Evolutionary conservation across 2,113 vertebrate species (phyloP).

Genomic region (Chroicocephalus ridibundus): DNA sequence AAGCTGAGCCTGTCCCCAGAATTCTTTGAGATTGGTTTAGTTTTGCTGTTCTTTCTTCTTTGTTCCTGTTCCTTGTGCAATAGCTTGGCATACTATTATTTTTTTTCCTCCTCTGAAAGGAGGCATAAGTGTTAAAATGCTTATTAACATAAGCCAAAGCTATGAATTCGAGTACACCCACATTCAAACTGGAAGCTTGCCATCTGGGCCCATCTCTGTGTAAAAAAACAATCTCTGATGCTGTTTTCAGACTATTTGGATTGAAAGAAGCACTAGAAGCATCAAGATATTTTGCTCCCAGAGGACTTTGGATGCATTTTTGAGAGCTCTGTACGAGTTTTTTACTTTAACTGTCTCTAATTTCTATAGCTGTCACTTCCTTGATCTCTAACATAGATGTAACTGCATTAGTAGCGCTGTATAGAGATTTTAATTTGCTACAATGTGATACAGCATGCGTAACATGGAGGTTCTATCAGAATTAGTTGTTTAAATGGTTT

Average conservation of each 20-base stretch:
- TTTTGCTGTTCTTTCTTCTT: background rate
- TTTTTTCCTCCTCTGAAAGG: background rate
- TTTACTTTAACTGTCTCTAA: background rate
- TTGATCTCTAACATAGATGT: background rate
- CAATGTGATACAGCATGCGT: background rate
- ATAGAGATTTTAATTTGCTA: background rate
- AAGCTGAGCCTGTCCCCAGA: background rate
- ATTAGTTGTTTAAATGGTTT: background rate
- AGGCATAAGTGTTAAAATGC: slow-evolving; percentile 7
- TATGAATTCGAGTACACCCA: background rate
- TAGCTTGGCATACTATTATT: background rate
- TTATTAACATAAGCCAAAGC: background rate
- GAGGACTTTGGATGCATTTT: background rate
- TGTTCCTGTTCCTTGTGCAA: background rate
- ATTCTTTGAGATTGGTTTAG: background rate
- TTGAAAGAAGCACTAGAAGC: background rate
- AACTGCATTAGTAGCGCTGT: background rate
- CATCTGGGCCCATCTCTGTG: background rate
- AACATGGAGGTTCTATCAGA: background rate
- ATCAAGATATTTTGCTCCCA: background rate
- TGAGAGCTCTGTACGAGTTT: background rate
- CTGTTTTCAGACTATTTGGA: background rate
- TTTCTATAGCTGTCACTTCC: background rate
- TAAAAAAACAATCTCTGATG: background rate
- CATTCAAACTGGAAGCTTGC: background rate